Base-by-base conservation (phyloP, 2,888 invertebrate genomes). In the Athetis lepigone region DNA sequence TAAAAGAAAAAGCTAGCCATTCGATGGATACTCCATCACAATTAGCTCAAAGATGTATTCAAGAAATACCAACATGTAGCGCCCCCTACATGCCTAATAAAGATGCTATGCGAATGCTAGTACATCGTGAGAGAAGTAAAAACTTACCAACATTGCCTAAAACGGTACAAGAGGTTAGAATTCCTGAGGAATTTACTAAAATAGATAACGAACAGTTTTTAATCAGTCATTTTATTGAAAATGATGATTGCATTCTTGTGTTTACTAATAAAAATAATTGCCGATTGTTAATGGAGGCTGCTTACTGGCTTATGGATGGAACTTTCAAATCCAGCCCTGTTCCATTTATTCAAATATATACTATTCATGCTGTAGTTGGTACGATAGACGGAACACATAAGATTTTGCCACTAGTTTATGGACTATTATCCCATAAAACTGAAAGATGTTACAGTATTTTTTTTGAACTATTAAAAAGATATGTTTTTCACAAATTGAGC, bases 371-470 rank as follows among this genome's bases (percentile, higher is more conserved):
- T 25, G 18, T 37, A 49, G 59, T 59, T 2, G 51, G 59, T 9
- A 18, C 37, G n/a, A 27, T 5, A 45, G 42, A 59, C 18, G 42
- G 42, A 18, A n/a, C n/a, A 29, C 51, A 59, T 36, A 51, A 45
- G 33, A 46, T 59, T 33, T 36, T 51, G 16, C 51, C 45, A 29
- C 39, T 59, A 36, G 37, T 37, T 13, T 59, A 51, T 43, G 36
- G 59, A 19, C 37, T 51, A 18, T 37, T 51, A 7, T 59, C 59
- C 21, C 59, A 59, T 16, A 59, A 59, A 36, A 42, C 51, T 11
- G 45, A 40, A 45, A 59, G 25, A 37, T 59, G 23, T 45, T 51
- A 45, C 19, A 25, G 13, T 33, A 37, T 58, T 16, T 43, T 50
- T 43, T 43, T 58, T 23, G 45, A 45, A 42, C 19, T 42, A 13